Evolutionary conservation across 2,797 vertebrate species (phyloP).

Genomic region (Leontocebus nigricollis): DNA sequence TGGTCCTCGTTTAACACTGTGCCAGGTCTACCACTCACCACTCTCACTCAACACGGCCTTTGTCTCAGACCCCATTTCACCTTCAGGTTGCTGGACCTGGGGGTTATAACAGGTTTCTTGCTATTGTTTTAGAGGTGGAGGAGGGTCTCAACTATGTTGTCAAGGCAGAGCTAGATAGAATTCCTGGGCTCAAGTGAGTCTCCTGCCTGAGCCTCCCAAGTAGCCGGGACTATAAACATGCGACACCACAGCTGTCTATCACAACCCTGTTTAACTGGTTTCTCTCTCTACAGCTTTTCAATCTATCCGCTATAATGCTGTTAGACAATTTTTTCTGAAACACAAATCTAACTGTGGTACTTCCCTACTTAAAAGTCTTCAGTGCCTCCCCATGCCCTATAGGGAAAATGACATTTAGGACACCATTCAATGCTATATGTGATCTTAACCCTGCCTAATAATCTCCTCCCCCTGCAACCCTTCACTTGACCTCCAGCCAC

Average conservation of each 20-base stretch:
- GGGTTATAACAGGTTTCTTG: neutral
- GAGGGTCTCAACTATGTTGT: neutral
- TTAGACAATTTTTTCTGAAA: neutral
- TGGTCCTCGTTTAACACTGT: too few species aligned
- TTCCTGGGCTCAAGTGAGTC: neutral
- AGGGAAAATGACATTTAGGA: neutral
- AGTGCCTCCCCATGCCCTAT: neutral
- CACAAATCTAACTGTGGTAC: neutral
- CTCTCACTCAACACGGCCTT: neutral
- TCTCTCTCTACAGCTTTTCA: neutral
- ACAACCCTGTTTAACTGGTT: neutral
- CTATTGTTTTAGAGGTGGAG: neutral
- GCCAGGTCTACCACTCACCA: neutral
- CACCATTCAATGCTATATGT: neutral
- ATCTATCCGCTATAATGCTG: neutral
- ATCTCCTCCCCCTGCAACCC: neutral
- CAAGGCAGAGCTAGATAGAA: neutral
- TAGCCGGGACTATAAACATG: neutral
- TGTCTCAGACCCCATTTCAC: neutral
- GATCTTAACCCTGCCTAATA: neutral
- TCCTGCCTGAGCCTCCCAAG: neutral
- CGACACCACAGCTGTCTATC: neutral
- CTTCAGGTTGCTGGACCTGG: neutral
- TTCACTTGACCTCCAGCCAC: neutral
- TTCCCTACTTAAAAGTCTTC: neutral